Percentiles rank a stretch among this genome's conserved stretches.
Conservation (phyloP, 2,888 invertebrate genomes). For the Cryptophagus acutangulus region DNA sequence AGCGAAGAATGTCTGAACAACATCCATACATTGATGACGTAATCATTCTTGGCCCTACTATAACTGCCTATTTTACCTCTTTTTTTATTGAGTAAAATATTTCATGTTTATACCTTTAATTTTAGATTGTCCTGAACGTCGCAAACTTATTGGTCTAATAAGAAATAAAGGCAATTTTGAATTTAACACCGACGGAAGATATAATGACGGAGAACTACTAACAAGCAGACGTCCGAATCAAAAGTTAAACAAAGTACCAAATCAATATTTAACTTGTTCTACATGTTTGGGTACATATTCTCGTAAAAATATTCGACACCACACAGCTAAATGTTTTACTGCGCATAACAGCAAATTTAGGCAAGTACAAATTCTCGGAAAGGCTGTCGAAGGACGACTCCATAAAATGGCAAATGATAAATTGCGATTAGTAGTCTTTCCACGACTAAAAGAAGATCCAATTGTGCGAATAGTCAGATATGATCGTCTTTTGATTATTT, state of each 20-base stretch:
- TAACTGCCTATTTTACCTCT: too few species aligned
- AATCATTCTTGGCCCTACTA: too few species aligned
- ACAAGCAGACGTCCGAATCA: conserved; percentile 9
- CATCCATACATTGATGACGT: too few species aligned
- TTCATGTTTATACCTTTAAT: too few species aligned
- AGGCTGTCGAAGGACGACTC: conserved; percentile 16
- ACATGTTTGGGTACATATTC: conserved; percentile 23
- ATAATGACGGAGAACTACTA: conserved; percentile 4
- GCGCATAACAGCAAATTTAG: conserved; percentile 17
- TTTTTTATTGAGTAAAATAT: too few species aligned
- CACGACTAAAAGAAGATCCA: conserved; percentile 24
- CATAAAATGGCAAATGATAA: conserved; percentile 14
- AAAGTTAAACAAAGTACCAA: conserved; percentile 9
- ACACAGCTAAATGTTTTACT: conserved; percentile 19
- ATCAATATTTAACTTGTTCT: conserved; percentile 22
- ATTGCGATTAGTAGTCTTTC: conserved; percentile 19
- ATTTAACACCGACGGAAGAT: conserved; percentile 10
- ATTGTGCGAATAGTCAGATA: conserved; percentile 21
- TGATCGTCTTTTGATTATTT: conserved; percentile 24
- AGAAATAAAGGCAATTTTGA: conserved; percentile 13
- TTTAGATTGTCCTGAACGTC: too few species aligned
- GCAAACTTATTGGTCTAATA: conserved; percentile 10
- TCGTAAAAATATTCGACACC: conserved; percentile 20
- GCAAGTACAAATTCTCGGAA: conserved; percentile 14
- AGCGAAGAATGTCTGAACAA: too few species aligned